phyloP scores from a whole-genome alignment of 2,113 vertebrate species.

The Cacatua alba region DNA sequence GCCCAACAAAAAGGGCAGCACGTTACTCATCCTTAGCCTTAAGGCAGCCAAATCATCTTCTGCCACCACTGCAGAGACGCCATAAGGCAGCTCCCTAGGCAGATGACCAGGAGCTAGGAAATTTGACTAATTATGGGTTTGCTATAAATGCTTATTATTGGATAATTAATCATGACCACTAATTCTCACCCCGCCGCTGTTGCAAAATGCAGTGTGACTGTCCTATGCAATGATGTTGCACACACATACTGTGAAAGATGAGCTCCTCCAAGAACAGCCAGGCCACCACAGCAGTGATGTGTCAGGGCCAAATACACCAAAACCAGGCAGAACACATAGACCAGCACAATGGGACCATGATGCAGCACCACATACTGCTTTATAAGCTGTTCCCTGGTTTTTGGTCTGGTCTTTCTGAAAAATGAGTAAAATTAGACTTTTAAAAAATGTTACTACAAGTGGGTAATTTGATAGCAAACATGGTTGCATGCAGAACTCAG shows the following conservation, averaged over 20 bases:
- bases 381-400: not conserved
- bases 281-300: not conserved
- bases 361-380: not conserved
- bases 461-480: accelerated
- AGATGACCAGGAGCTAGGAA: not conserved
- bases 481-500: not conserved
- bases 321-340: not conserved
- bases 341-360: accelerated
- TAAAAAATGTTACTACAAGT: not conserved
- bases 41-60: accelerated
- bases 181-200: accelerated
- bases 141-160: not conserved
- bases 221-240: accelerated
- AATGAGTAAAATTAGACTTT: not conserved
- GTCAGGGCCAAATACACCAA: not conserved
- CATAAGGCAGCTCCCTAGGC: accelerated
- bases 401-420: not conserved
- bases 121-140: not conserved
- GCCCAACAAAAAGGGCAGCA: not conserved
- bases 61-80: accelerated
- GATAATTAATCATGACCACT: accelerated
- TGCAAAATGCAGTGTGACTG: accelerated
- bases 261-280: not conserved
- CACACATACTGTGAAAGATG: accelerated
- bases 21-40: not conserved